Evolutionary conservation across 2,113 vertebrate genomes (phyloP).

Genomic region (Fulmarus glacialis): DNA sequence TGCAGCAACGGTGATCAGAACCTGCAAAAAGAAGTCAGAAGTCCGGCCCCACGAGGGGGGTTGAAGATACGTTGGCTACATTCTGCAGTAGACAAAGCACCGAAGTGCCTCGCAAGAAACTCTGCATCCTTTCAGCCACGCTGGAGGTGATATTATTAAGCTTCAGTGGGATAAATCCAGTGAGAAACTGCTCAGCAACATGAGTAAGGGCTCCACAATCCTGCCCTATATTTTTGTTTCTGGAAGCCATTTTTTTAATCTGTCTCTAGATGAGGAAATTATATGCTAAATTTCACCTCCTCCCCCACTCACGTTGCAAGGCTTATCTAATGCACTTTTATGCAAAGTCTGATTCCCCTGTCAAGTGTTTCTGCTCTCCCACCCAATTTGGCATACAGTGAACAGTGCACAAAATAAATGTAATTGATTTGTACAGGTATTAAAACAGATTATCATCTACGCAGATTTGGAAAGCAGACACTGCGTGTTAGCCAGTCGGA

Average conservation of each 20-base stretch:
- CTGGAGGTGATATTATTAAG: not conserved
- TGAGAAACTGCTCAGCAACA: not conserved
- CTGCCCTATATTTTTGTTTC: slow-evolving; percentile 16
- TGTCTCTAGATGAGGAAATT: not conserved
- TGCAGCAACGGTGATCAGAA: not conserved
- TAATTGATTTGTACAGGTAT: slow-evolving; percentile 49
- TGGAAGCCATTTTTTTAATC: not conserved
- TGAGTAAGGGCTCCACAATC: not conserved
- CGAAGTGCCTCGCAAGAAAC: not conserved
- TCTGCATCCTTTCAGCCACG: not conserved
- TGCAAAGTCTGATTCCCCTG: not conserved
- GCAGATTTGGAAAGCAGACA: slow-evolving; percentile 3
- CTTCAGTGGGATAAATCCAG: not conserved
- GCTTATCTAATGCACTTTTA: not conserved
- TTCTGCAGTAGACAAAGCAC: not conserved
- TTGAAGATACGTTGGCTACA: not conserved
- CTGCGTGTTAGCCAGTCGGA: not conserved
- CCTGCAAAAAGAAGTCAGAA: not conserved
- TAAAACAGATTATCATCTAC: slow-evolving; percentile 41
- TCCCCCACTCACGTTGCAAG: not conserved
- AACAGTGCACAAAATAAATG: slow-evolving; percentile 28
- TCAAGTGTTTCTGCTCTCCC: slow-evolving; percentile 13
- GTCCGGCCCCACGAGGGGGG: not conserved
- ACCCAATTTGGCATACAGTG: slow-evolving; percentile 8
- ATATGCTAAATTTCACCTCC: not conserved